Conservation (phyloP, 2,113 vertebrate species). For the Ivindomyrus marchei region DNA sequence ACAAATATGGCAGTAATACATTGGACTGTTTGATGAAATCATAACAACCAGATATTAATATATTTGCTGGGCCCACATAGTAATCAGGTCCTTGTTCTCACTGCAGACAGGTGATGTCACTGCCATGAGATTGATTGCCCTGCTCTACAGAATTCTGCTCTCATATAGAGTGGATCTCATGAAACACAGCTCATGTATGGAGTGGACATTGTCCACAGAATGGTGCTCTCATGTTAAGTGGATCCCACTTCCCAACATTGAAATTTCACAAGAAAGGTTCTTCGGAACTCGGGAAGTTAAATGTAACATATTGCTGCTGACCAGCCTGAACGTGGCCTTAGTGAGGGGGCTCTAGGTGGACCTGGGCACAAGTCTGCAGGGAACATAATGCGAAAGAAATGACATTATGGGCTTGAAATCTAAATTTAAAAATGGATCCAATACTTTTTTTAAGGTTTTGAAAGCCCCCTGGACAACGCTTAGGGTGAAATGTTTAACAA, state of each 20-base stretch:
- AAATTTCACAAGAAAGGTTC: background rate
- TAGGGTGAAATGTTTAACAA: background rate
- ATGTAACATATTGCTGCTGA: background rate
- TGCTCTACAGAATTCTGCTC: background rate
- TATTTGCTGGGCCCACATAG: background rate
- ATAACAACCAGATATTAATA: background rate
- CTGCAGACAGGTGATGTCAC: background rate
- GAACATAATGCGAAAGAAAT: background rate
- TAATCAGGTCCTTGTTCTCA: background rate
- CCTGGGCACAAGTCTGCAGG: background rate
- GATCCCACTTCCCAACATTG: background rate
- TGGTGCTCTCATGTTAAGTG: background rate
- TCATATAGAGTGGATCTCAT: background rate
- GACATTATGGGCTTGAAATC: background rate
- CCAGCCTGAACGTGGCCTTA: background rate
- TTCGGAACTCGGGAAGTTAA: background rate
- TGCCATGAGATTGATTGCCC: background rate
- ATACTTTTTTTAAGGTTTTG: background rate
- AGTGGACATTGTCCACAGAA: background rate
- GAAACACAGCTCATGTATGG: background rate
- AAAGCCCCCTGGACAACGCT: background rate
- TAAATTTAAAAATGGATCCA: background rate
- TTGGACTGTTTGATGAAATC: background rate
- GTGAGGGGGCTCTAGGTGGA: background rate
- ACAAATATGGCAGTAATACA: background rate